phyloP scores from a whole-genome alignment of 2,888 invertebrate species.

The Aleiodes leptofemur region DNA sequence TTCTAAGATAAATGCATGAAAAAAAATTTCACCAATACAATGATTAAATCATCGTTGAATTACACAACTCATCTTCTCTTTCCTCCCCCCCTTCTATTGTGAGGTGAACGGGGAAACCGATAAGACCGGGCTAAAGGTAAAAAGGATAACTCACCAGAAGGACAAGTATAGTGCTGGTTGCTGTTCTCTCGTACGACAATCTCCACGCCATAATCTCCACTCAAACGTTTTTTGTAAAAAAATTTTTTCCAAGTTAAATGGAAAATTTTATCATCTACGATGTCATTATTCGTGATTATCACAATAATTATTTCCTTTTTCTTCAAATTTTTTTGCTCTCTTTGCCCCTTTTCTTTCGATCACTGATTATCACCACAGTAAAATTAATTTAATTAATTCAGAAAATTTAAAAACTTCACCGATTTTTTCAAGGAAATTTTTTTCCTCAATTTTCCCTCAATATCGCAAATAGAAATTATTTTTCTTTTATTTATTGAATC shows the following conservation, averaged over 20 bases:
- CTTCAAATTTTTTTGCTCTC: conserved; percentile 2
- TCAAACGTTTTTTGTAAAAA: conserved; percentile 46
- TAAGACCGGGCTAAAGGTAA: conserved; percentile 48
- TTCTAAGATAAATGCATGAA: too few relatives aligned
- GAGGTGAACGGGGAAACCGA: conserved; percentile 35
- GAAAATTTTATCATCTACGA: conserved; percentile 49
- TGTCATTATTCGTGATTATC: conserved; percentile 45
- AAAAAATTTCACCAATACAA: conserved; percentile 32
- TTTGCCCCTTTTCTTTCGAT: background rate
- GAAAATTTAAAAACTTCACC: conserved; percentile 17
- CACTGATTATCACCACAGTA: conserved; percentile 12
- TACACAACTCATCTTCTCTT: conserved; percentile 20
- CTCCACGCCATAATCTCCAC: conserved; percentile 71
- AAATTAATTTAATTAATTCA: conserved; percentile 4
- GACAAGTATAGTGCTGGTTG: conserved; percentile 71
- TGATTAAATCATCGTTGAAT: conserved; percentile 42
- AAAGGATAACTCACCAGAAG: conserved; percentile 68
- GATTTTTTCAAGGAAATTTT: background rate
- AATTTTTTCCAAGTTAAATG: conserved; percentile 52
- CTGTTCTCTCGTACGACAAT: conserved; percentile 67
- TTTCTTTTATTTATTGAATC: conserved; percentile 31
- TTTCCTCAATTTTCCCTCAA: background rate
- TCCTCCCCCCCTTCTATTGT: conserved; percentile 1
- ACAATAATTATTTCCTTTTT: conserved; percentile 3
- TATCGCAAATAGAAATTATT: too few relatives aligned